Evolutionary conservation across 2,888 invertebrate species (phyloP).

Genomic region (Pheosia gnoma): DNA sequence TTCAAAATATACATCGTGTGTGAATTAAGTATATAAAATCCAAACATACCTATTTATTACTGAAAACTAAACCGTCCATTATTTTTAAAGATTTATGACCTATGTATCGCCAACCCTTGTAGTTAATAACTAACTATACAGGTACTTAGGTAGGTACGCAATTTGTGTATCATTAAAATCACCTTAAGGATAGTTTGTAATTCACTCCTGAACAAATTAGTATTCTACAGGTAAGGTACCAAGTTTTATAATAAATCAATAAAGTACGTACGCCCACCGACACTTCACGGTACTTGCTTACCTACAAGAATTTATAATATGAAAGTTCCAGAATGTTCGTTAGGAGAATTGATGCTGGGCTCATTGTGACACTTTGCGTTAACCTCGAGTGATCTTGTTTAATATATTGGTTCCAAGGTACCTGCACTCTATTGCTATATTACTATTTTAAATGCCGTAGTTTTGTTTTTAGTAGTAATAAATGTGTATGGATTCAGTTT

Average conservation of each 20-base stretch:
- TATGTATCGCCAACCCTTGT: too few species aligned
- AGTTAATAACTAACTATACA: neutral
- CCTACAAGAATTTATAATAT: slow-evolving; percentile 25
- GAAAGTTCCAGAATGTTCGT: slow-evolving; percentile 39
- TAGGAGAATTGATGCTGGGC: slow-evolving; percentile 31
- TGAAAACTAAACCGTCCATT: neutral
- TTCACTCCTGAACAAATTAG: slow-evolving; percentile 31
- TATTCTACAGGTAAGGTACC: slow-evolving; percentile 7
- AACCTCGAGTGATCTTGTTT: slow-evolving; percentile 15
- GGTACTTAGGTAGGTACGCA: neutral
- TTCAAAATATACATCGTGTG: too few species aligned
- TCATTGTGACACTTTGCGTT: slow-evolving; percentile 18
- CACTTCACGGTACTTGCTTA: slow-evolving; percentile 48
- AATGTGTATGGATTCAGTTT: too few species aligned
- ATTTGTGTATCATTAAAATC: slow-evolving; percentile 6
- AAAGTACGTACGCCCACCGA: slow-evolving; percentile 44
- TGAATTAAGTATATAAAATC: too few species aligned
- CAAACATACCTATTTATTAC: too few species aligned
- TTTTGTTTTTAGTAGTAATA: too few species aligned
- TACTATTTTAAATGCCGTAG: too few species aligned
- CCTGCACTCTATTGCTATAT: too few species aligned
- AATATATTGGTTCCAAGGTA: neutral
- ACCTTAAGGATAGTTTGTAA: slow-evolving; percentile 18
- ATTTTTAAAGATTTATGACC: neutral
- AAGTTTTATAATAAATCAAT: slow-evolving; percentile 59